Evolutionary conservation across 2,888 invertebrate genomes (phyloP), one percentile per base, ranked within the genome.

Genomic region (Blera fallax): DNA sequence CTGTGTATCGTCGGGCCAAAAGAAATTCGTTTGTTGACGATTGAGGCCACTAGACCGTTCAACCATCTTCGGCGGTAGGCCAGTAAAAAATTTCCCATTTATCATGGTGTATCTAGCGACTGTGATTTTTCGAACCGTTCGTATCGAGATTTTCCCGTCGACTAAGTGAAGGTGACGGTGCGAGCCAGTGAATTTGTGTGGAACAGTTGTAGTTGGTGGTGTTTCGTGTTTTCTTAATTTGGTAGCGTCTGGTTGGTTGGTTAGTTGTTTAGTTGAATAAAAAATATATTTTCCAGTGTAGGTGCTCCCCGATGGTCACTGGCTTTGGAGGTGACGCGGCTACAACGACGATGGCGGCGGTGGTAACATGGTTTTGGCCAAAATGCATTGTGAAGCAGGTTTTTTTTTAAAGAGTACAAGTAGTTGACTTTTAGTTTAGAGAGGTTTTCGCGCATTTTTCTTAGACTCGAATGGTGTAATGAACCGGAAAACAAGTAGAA

Each of bases 31-130:
- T 80, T 91, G 90, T 76, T 90, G 90, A 1, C 92, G 92, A 88
- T 92, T 90, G 0, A 88, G 90, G 1, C 72, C 87, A 18, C 85
- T 88, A 3, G 77, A 74, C 0, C 91, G 89, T 5, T 91, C 90
- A 80, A 91, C 90, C 92, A 92, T 92, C 52, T 89, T 89, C 56
- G 91, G 91, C 70, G 92, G 90, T 80, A 92, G 88, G 4, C 92
- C 92, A 60, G 91, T 90, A 65, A 90, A 92, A 88, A 92, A 92
- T 88, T 92, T 92, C 76, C 92, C 92, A 77, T 92, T 92, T 69
- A 91, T 83, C 92, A 92, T 92, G 40, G 27, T n/a, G n/a, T n/a
- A n/a, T n/a, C 18, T 54, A 14, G n/a, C 50, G 29, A n/a, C 24
- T 10, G 16, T 8, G 24, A 34, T 45, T 65, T 37, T 16, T 14